Conservation (phyloP, 2,888 invertebrate genomes). For the Heliconius cydno region DNA sequence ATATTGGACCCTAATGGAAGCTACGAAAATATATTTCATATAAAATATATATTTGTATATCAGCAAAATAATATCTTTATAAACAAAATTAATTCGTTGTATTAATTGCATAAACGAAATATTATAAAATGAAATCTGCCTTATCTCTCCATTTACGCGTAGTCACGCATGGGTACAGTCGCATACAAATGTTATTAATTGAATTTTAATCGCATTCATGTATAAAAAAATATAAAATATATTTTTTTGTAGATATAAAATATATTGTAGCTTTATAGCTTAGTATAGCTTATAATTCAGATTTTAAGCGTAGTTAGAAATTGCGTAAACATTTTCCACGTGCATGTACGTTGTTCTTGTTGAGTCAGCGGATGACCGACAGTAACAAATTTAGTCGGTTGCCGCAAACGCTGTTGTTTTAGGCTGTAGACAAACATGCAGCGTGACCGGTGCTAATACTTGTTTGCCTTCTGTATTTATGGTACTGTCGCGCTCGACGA, state of each 20-base stretch:
- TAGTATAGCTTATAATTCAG: background rate
- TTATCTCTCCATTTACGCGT: slow-evolving; percentile 68
- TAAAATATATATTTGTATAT: slow-evolving; percentile 58
- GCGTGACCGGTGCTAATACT: slow-evolving; percentile 79
- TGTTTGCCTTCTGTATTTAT: slow-evolving; percentile 81
- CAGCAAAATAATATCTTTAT: slow-evolving; percentile 78
- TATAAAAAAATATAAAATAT: background rate
- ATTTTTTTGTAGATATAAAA: background rate
- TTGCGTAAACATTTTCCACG: slow-evolving; percentile 46
- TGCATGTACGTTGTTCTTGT: slow-evolving; percentile 58
- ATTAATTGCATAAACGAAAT: slow-evolving; percentile 75
- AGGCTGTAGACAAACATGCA: slow-evolving; percentile 80
- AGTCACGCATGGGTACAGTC: slow-evolving; percentile 72
- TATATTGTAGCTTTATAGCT: background rate
- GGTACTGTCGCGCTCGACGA: slow-evolving; percentile 66
- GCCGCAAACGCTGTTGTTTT: slow-evolving; percentile 82
- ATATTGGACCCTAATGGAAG: slow-evolving; percentile 47
- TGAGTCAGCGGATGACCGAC: slow-evolving; percentile 79
- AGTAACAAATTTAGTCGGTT: slow-evolving; percentile 76
- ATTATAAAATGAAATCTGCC: slow-evolving; percentile 73
- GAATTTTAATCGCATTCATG: slow-evolving; percentile 23
- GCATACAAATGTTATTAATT: slow-evolving; percentile 47
- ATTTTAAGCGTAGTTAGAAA: slow-evolving; percentile 1
- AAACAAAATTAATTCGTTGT: slow-evolving; percentile 75
- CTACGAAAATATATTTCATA: slow-evolving; percentile 55